These are phyloP conservation scores for Nothoprocta pentlandii DNA, from an alignment of 2,113 vertebrate genomes.

Conservation along the genomic window DNA sequence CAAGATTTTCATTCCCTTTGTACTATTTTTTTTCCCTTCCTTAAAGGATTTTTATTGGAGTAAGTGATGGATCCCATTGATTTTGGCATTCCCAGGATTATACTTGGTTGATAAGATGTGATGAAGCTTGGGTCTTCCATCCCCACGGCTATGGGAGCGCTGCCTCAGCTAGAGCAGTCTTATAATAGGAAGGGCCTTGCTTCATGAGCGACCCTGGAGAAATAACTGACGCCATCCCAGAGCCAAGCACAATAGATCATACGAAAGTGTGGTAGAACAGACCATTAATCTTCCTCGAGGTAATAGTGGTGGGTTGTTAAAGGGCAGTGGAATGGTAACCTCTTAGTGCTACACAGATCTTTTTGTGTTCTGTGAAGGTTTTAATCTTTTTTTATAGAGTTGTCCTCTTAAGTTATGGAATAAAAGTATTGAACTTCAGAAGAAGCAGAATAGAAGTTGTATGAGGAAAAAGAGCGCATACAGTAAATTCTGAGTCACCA, in stretches of 20 bases:
- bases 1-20: not conserved
- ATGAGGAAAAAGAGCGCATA: not conserved
- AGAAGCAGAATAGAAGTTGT: not conserved
- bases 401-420: not conserved
- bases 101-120: not conserved
- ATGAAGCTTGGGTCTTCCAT: not conserved
- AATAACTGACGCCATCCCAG: not conserved
- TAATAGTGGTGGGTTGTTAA: not conserved
- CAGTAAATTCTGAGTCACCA: not conserved
- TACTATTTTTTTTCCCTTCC: not conserved
- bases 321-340: not conserved
- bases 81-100: not conserved
- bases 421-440: not conserved
- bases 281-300: not conserved
- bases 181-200: not conserved
- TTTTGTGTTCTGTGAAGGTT: not conserved
- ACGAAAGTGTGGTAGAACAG: not conserved
- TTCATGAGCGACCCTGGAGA: not conserved
- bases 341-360: not conserved
- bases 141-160: not conserved
- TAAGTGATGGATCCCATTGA: not conserved
- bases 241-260: rapidly evolving
- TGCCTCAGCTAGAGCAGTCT: not conserved
- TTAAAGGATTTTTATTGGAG: not conserved
- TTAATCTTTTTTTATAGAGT: not conserved